These are phyloP conservation scores for Ptilonorhynchus violaceus DNA, from an alignment of 2,113 vertebrate genomes.

Conservation along the genomic window DNA sequence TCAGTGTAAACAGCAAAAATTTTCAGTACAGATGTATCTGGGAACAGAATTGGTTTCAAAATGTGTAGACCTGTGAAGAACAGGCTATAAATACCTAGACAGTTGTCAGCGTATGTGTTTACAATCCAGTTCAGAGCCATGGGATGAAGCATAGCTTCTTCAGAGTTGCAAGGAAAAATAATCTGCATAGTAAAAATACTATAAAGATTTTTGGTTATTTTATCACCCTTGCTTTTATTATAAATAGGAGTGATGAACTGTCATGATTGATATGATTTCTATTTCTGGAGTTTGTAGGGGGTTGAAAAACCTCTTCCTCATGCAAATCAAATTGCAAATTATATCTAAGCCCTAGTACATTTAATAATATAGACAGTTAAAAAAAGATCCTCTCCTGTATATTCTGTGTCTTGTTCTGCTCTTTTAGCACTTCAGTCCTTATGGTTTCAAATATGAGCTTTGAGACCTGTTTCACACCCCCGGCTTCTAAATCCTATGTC, in stretches of 20 bases:
- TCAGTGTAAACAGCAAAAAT: not conserved
- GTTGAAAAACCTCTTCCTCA: not conserved
- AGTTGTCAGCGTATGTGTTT: not conserved
- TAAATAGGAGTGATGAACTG: not conserved
- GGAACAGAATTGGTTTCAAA: not conserved
- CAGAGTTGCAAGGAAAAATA: not conserved
- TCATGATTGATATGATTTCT: not conserved
- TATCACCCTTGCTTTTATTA: not conserved
- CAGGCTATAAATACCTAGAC: not conserved
- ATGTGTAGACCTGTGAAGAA: not conserved
- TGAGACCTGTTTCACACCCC: not conserved
- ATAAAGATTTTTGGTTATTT: not conserved
- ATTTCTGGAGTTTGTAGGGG: not conserved
- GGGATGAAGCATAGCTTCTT: not conserved
- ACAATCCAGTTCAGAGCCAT: not conserved
- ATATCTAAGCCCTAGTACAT: not conserved
- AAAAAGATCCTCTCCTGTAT: conserved; percentile 8
- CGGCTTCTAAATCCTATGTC: not conserved
- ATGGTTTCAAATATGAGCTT: not conserved
- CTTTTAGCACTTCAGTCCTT: not conserved
- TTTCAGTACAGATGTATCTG: not conserved
- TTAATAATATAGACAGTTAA: not conserved
- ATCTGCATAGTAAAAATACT: not conserved
- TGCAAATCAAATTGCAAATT: not conserved
- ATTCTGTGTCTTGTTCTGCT: not conserved